Conservation (phyloP, 1,140 invertebrate genomes). For the Psilanteris sp. region DNA sequence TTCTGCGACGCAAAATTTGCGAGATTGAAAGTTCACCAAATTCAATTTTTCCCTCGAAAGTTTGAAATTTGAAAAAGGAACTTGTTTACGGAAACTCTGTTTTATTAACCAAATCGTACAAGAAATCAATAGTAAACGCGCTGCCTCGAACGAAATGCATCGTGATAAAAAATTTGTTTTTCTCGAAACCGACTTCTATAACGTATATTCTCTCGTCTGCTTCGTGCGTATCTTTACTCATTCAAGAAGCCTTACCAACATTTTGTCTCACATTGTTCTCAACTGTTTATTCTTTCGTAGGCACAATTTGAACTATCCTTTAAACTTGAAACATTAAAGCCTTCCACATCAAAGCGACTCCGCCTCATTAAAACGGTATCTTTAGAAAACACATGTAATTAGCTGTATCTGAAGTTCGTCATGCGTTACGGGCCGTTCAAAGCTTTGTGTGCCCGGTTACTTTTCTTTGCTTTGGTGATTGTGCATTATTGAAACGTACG, state of each 20-base stretch:
- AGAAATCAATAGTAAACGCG: no score
- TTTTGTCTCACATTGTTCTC: slow-evolving; percentile 34
- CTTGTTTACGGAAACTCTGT: no score
- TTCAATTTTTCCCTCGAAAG: no score
- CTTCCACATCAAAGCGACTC: slow-evolving; percentile 40
- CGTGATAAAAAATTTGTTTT: slow-evolving; percentile 1
- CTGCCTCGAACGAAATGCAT: not conserved
- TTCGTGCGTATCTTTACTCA: slow-evolving; percentile 25
- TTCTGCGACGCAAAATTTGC: no score
- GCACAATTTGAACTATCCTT: slow-evolving; percentile 34
- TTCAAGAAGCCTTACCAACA: slow-evolving; percentile 17
- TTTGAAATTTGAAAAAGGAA: no score
- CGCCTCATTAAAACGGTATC: slow-evolving; percentile 45
- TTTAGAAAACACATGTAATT: slow-evolving; percentile 46
- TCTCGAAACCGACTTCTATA: not conserved
- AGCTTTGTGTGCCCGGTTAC: slow-evolving; percentile 33
- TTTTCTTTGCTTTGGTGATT: slow-evolving; percentile 47
- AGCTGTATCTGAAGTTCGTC: slow-evolving; percentile 40
- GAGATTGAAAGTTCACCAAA: no score
- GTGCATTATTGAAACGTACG: slow-evolving; percentile 54
- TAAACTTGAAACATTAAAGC: slow-evolving; percentile 34
- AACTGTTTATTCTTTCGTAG: slow-evolving; percentile 21
- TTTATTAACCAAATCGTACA: no score
- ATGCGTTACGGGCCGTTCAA: slow-evolving; percentile 44
- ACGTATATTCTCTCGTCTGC: slow-evolving; percentile 1